These are phyloP conservation scores for Leucoraja ocellata DNA, from an alignment of 2,797 vertebrate genomes.

Conservation along the genomic window DNA sequence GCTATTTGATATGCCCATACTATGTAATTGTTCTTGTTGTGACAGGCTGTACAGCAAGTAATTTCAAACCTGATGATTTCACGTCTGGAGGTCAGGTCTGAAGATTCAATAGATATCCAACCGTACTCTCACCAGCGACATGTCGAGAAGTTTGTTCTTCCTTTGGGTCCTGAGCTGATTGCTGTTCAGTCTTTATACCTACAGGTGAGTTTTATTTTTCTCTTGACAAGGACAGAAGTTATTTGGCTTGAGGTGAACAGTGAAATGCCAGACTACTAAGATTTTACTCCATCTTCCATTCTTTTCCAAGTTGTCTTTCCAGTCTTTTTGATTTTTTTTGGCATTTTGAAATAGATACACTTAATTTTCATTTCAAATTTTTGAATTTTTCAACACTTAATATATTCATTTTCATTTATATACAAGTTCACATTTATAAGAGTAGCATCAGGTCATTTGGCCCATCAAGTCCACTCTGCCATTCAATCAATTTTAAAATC, in stretches of 20 bases:
- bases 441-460: too few species aligned
- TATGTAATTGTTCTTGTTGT: neutral
- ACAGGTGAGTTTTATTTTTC: slow-evolving; percentile 58
- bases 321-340: neutral
- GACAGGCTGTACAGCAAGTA: slow-evolving; percentile 85
- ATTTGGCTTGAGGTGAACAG: neutral
- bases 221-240: slow-evolving; percentile 5
- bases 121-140: slow-evolving; percentile 78
- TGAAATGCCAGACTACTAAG: neutral
- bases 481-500: too few species aligned
- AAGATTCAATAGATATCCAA: slow-evolving; percentile 82
- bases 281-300: neutral
- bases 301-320: neutral
- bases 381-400: neutral
- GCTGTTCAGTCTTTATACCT: slow-evolving; percentile 71
- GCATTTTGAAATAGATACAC: neutral
- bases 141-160: slow-evolving; percentile 83
- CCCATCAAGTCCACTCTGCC: too few species aligned
- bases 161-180: slow-evolving; percentile 68
- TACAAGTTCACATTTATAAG: too few species aligned
- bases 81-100: slow-evolving; percentile 84
- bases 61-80: slow-evolving; percentile 85
- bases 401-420: neutral
- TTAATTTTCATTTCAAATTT: neutral
- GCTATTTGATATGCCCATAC: neutral